Evolutionary conservation across 1,140 invertebrate genomes (phyloP).

Genomic region (Ephestia elutella): DNA sequence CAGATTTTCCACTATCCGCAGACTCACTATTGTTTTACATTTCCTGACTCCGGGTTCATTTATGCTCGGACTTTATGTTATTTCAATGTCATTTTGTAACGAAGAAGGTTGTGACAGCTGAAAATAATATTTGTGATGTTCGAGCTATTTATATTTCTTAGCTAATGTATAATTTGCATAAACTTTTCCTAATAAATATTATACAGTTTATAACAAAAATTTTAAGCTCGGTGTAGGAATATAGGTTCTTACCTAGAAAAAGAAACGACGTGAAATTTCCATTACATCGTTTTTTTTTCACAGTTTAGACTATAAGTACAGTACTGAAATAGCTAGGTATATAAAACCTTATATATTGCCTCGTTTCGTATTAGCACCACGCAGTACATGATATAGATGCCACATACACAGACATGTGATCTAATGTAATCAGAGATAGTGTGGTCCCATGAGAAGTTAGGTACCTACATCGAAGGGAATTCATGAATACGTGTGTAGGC

Average conservation of each 20-base stretch:
- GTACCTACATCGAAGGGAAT: not conserved
- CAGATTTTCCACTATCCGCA: conserved; percentile 8
- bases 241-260: not conserved
- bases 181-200: too few relatives aligned
- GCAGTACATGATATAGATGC: not conserved
- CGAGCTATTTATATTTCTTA: too few relatives aligned
- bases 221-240: too few relatives aligned
- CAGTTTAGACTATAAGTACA: too few relatives aligned
- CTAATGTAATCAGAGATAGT: conserved; percentile 5
- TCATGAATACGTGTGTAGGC: not conserved
- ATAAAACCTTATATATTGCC: too few relatives aligned
- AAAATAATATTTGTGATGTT: too few relatives aligned
- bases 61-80: not conserved
- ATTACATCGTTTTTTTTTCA: too few relatives aligned
- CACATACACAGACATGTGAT: not conserved
- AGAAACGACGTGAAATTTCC: not conserved
- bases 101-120: not conserved
- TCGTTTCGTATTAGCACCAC: not conserved
- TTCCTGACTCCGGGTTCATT: conserved; percentile 2
- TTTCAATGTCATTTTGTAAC: not conserved
- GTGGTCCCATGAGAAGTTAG: not conserved
- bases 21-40: conserved; percentile 5
- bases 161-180: not conserved
- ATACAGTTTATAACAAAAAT: too few relatives aligned
- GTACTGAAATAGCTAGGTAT: too few relatives aligned